These are phyloP conservation scores for Neuroscelio doddi DNA, from an alignment of 2,888 invertebrate species.

Conservation along the genomic window DNA sequence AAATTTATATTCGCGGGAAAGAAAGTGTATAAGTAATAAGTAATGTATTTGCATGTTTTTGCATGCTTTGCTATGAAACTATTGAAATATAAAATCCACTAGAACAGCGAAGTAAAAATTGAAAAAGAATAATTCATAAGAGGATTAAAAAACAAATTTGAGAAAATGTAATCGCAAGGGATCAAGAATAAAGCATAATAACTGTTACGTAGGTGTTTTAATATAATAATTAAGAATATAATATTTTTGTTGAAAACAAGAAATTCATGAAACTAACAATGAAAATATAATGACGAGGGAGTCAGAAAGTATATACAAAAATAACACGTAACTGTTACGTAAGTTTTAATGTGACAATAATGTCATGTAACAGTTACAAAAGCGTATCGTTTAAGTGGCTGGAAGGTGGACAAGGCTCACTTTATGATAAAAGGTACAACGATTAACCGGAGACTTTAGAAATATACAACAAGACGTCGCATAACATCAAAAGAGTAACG, in stretches of 20 bases:
- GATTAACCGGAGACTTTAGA: constrained; percentile 21
- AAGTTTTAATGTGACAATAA: constrained; percentile 13
- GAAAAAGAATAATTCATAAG: too few relatives aligned
- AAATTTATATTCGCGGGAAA: constrained; percentile 41
- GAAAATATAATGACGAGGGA: too few relatives aligned
- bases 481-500: constrained; percentile 19
- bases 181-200: too few relatives aligned
- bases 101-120: too few relatives aligned
- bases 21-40: constrained; percentile 42
- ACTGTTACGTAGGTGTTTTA: constrained; percentile 3
- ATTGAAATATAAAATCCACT: constrained; percentile 1
- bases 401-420: constrained; percentile 40
- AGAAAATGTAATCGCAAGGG: too few relatives aligned
- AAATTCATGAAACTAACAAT: too few relatives aligned
- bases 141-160: too few relatives aligned
- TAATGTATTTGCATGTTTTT: constrained; percentile 4
- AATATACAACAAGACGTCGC: constrained; percentile 31
- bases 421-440: constrained; percentile 30
- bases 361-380: constrained; percentile 33
- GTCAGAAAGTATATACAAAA: too few relatives aligned
- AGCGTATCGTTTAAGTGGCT: constrained; percentile 29
- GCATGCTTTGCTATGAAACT: neutral
- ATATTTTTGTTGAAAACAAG: too few relatives aligned
- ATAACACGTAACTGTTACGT: constrained; percentile 23
- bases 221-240: too few relatives aligned